Evolutionary conservation across 2,113 vertebrate genomes (phyloP), one percentile per base, ranked within the genome.

Genomic region (Epinephelus cyanopodus): DNA sequence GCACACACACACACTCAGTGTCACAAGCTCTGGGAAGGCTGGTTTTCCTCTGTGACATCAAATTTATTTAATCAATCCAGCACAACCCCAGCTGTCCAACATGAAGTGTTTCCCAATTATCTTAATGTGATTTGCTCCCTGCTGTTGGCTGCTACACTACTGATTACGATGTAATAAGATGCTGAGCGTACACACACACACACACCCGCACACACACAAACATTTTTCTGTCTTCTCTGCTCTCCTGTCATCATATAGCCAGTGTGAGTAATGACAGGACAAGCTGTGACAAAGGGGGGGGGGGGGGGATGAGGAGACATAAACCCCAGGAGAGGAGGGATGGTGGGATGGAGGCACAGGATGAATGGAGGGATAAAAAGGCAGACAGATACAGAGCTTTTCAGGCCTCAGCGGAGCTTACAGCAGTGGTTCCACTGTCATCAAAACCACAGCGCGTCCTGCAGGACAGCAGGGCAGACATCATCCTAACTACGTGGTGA

Each of bases 41-140:
- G 67, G 25, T 79, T 85, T 87, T 79, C 85, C 85, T 64, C 74
- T 86, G 87, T 87, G 87, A 90, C 87, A 89, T 85, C 87, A 87
- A 78, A 90, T 91, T 89, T 84, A 93, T 94, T 89, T 87, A 93
- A 93, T 93, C 88, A 94, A 87, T 84, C 83, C 87, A 62, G 61
- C 74, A 67, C 81, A 86, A 79, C 82, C 88, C 90, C 91, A 92
- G 90, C 90, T 94, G 87, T 93, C 92, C 90, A 69, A 87, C 89
- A 89, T 86, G 82, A 90, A 93, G 90, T 90, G 84, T 90, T 88
- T 86, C 84, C 81, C 92, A 91, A 92, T 94, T 91, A 94, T 92
- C 87, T 85, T 91, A 94, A 93, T 94, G 89, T 90, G 88, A 92
- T 94, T 93, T 92, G 84, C 85, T 91, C 84, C 84, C 87, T 60